Evolutionary conservation across 2,888 invertebrate genomes (phyloP).

Genomic region (Leptarthrus brevirostris): DNA sequence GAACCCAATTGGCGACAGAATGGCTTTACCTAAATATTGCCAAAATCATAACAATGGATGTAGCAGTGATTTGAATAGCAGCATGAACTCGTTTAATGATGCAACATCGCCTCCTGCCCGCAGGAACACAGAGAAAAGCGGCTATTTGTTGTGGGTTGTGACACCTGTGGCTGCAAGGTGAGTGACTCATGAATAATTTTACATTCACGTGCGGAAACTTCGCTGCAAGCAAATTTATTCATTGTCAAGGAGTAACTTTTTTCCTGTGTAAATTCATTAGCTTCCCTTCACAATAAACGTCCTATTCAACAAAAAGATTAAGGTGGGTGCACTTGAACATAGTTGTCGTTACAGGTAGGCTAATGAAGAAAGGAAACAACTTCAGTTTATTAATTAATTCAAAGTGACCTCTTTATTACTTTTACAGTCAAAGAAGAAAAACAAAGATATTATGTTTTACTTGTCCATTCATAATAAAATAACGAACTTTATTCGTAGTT

Average conservation of each 20-base stretch:
- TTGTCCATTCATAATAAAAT: too few species aligned
- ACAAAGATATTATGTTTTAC: too few species aligned
- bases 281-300: not conserved
- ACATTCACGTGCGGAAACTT: conserved; percentile 47
- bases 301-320: too few species aligned
- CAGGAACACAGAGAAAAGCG: conserved; percentile 41
- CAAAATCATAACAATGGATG: conserved; percentile 41
- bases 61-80: conserved; percentile 50
- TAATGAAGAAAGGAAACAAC: too few species aligned
- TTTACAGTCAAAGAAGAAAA: too few species aligned
- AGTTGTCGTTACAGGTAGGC: too few species aligned
- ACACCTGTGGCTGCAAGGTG: conserved; percentile 68
- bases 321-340: too few species aligned
- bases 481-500: too few species aligned
- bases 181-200: conserved; percentile 58
- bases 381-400: too few species aligned
- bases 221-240: conserved; percentile 53
- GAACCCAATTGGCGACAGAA: conserved; percentile 19
- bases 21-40: not conserved
- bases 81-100: conserved; percentile 26
- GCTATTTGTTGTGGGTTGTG: conserved; percentile 65
- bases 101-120: conserved; percentile 1
- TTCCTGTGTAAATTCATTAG: not conserved
- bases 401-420: too few species aligned
- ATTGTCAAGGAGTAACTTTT: conserved; percentile 13